phyloP scores from a whole-genome alignment of 53 echinoderm and acorn worm genomes.

The Astropecten irregularis region DNA sequence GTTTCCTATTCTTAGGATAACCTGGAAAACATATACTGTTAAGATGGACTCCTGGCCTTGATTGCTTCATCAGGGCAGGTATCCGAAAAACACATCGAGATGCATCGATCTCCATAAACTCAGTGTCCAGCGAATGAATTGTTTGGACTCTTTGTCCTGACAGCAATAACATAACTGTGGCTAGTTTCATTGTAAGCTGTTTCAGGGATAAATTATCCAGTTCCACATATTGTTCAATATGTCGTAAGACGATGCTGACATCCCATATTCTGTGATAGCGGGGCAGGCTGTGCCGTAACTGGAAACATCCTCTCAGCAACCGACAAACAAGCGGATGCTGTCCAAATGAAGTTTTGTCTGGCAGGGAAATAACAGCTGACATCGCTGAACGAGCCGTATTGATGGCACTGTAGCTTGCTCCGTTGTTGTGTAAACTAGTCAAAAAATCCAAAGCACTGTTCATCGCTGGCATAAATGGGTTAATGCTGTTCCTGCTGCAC shows the following conservation, averaged over 20 bases:
- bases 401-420: slow-evolving; percentile 6
- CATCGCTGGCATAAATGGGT: background rate
- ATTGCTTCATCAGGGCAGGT: background rate
- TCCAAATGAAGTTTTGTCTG: background rate
- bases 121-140: background rate
- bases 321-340: slow-evolving; percentile 11
- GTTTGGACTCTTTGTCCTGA: slow-evolving; percentile 4
- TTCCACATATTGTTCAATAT: background rate
- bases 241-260: background rate
- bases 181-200: slow-evolving; percentile 7
- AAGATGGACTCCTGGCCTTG: background rate
- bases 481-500: background rate
- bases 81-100: background rate
- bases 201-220: background rate
- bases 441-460: background rate
- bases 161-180: background rate
- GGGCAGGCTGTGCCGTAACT: background rate
- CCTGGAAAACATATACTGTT: no score
- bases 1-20: no score
- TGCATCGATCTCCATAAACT: background rate
- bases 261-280: slow-evolving; percentile 1
- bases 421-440: background rate
- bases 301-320: slow-evolving; percentile 11
- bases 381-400: slow-evolving; percentile 36
- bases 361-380: slow-evolving; percentile 7